Evolutionary conservation across 1,140 invertebrate genomes (phyloP).

Genomic region (Oreohelix idahoensis): DNA sequence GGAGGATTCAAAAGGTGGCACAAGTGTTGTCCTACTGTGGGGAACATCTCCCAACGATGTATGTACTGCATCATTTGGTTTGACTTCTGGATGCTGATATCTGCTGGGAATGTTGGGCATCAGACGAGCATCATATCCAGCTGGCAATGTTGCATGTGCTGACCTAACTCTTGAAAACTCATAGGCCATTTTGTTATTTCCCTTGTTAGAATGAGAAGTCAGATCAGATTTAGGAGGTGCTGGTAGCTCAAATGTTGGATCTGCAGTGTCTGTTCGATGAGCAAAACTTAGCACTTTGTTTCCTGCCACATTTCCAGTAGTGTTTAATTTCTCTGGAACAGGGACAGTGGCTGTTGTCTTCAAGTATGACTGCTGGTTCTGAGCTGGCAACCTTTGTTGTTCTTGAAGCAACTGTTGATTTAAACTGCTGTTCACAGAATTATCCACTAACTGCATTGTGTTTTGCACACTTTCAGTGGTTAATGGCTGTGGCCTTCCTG

Average conservation of each 20-base stretch:
- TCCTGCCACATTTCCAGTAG: not conserved
- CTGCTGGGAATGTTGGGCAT: not conserved
- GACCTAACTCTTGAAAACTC: constrained; percentile 54
- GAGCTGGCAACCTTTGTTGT: too few species aligned
- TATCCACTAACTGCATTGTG: not conserved
- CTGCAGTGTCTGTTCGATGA: not conserved
- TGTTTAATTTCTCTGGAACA: not conserved
- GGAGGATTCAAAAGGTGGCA: not conserved
- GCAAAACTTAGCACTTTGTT: not conserved
- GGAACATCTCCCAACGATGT: constrained; percentile 4
- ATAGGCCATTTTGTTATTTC: constrained; percentile 39
- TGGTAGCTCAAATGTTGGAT: constrained; percentile 40
- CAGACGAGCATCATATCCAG: constrained; percentile 52
- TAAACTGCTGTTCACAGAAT: not conserved
- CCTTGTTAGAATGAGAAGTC: not conserved
- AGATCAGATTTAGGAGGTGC: constrained; percentile 48
- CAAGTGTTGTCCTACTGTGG: not conserved
- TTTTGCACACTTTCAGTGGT: not conserved
- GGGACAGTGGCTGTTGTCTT: not conserved
- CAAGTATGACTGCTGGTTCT: not conserved
- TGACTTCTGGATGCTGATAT: not conserved
- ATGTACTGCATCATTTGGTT: not conserved
- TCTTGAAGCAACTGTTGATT: not conserved
- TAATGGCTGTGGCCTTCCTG: not conserved
- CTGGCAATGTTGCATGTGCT: constrained; percentile 55